Conservation (phyloP, 2,797 vertebrate species). For the Amblyraja radiata region DNA sequence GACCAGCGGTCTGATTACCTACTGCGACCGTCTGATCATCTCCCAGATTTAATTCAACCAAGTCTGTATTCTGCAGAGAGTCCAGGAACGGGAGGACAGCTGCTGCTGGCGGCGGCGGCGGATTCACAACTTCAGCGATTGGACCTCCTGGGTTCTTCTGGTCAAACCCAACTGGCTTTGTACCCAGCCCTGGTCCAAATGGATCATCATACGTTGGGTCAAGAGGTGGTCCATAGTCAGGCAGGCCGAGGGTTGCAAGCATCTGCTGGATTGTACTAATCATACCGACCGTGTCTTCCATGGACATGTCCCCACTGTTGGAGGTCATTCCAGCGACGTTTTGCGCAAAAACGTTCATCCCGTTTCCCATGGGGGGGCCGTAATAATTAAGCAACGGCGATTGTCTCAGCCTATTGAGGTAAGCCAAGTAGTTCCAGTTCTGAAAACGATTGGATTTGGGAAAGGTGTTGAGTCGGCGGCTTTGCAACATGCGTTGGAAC, state of each 20-base stretch:
- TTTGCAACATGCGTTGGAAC: too few relatives aligned
- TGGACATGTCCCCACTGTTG: not conserved
- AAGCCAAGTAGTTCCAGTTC: too few relatives aligned
- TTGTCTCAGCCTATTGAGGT: too few relatives aligned
- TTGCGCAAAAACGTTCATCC: not conserved
- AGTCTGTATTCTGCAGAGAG: not conserved
- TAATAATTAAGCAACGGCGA: too few relatives aligned
- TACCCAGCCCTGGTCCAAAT: not conserved
- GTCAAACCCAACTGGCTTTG: too few relatives aligned
- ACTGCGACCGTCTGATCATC: too few relatives aligned
- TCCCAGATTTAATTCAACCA: not conserved
- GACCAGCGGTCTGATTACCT: not conserved
- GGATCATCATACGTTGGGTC: not conserved
- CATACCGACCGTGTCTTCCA: not conserved
- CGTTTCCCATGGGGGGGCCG: not conserved
- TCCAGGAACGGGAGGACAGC: not conserved
- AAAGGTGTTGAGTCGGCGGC: too few relatives aligned
- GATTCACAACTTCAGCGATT: not conserved
- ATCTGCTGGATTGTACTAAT: too few relatives aligned
- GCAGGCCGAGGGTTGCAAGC: too few relatives aligned
- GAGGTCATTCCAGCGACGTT: not conserved
- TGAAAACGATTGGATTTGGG: too few relatives aligned
- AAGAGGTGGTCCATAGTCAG: not conserved
- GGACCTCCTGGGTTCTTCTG: not conserved
- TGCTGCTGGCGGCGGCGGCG: not conserved